phyloP scores from a whole-genome alignment of 2,113 vertebrate species.

The Atractosteus spatula region DNA sequence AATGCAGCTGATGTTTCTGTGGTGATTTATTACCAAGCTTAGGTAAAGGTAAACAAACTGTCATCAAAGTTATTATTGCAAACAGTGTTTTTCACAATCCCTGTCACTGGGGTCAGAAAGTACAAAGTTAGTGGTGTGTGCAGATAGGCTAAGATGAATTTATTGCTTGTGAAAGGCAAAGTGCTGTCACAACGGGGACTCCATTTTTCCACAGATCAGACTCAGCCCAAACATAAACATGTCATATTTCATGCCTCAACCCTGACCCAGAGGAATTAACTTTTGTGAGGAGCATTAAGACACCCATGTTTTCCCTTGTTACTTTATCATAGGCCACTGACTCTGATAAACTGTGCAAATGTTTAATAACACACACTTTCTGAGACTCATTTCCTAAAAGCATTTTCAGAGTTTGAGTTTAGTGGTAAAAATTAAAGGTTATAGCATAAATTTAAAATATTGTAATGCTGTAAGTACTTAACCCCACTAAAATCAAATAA shows the following conservation, averaged over 20 bases:
- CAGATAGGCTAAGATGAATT: constrained; percentile 31
- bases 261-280: constrained; percentile 58
- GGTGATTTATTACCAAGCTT: constrained; percentile 53
- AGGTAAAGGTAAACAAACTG: constrained; percentile 63
- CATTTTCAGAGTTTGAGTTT: too few species aligned
- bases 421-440: too few species aligned
- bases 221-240: constrained; percentile 39
- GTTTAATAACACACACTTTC: constrained; percentile 65
- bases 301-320: constrained; percentile 46
- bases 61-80: constrained; percentile 60
- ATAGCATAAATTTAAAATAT: neutral
- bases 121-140: constrained; percentile 40
- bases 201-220: constrained; percentile 13
- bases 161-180: constrained; percentile 20
- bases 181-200: constrained; percentile 9
- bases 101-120: constrained; percentile 56
- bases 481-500: too few species aligned
- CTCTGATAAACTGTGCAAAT: constrained; percentile 65
- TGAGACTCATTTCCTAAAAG: constrained; percentile 36
- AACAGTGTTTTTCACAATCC: constrained; percentile 49
- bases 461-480: too few species aligned
- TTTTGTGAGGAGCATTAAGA: constrained; percentile 51
- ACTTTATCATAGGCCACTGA: constrained; percentile 37
- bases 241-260: constrained; percentile 40
- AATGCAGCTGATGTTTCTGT: constrained; percentile 53